phyloP scores from a whole-genome alignment of 2,888 invertebrate species.

The Tubulanus polymorphus region DNA sequence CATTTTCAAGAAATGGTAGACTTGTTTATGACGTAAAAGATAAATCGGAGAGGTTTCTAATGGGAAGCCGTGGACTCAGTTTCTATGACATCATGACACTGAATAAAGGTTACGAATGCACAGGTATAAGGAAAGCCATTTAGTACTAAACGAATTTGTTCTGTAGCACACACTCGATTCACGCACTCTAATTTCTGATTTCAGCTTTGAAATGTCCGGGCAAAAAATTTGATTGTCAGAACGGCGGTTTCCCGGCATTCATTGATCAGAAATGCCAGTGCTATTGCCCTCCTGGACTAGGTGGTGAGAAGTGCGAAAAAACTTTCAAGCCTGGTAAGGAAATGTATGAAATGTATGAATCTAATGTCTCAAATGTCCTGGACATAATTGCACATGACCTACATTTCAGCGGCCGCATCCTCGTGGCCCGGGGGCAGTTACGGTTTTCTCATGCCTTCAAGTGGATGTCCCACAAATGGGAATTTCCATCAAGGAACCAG shows the following conservation, averaged over 20 bases:
- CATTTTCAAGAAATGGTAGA: background rate
- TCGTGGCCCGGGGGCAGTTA: no score
- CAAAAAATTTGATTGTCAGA: background rate
- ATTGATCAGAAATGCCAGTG: background rate
- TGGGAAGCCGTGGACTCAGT: background rate
- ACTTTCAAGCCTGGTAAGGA: background rate
- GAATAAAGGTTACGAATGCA: background rate
- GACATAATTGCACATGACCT: no score
- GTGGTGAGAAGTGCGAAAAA: background rate
- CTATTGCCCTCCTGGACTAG: background rate
- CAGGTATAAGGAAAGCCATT: background rate
- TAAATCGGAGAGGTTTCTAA: background rate
- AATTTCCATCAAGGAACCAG: no score
- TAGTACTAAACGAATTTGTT: background rate
- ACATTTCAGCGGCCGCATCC: no score
- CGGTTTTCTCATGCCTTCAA: no score
- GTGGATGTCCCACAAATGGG: no score
- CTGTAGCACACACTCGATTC: background rate
- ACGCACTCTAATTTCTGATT: background rate
- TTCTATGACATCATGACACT: background rate
- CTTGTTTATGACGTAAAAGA: background rate
- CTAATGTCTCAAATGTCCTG: no score
- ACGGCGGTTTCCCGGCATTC: background rate
- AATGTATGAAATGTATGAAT: no score
- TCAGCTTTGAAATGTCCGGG: background rate